These are phyloP conservation scores for Chymomyza costata DNA, from an alignment of 1,140 invertebrate species.

Conservation along the genomic window DNA sequence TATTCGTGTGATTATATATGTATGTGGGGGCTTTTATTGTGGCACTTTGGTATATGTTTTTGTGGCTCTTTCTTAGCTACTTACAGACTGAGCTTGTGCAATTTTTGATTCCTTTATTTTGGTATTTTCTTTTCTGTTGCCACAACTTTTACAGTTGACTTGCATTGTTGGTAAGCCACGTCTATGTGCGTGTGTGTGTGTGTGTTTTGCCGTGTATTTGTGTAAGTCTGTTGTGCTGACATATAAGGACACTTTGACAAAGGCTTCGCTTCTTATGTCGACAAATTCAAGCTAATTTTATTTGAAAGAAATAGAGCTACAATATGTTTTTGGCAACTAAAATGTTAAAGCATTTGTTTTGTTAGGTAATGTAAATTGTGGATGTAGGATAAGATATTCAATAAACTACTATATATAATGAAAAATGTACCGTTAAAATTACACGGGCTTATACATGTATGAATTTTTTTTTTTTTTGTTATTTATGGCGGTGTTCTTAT, in stretches of 20 bases:
- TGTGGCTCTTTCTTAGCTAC: slow-evolving; percentile 36
- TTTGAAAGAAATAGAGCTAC: slow-evolving; percentile 55
- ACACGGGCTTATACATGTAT: too few relatives aligned
- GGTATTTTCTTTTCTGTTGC: slow-evolving; percentile 38
- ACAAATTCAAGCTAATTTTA: slow-evolving; percentile 57
- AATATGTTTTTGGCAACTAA: slow-evolving; percentile 39
- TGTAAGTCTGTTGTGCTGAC: slow-evolving; percentile 13
- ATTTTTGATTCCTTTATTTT: too few relatives aligned
- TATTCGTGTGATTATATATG: neutral
- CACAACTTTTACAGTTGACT: neutral
- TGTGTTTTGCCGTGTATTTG: slow-evolving; percentile 9
- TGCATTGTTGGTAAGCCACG: slow-evolving; percentile 20
- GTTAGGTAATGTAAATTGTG: too few relatives aligned
- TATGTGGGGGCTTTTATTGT: slow-evolving; percentile 8
- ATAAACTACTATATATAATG: too few relatives aligned
- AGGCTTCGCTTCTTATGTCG: slow-evolving; percentile 12
- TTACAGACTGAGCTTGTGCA: slow-evolving; percentile 33
- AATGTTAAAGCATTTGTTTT: too few relatives aligned
- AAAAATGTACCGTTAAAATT: too few relatives aligned
- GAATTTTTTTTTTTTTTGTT: too few relatives aligned
- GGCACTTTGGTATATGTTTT: slow-evolving; percentile 24
- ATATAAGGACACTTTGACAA: slow-evolving; percentile 25
- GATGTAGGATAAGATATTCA: too few relatives aligned
- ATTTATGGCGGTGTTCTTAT: too few relatives aligned
- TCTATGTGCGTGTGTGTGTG: neutral